Conservation (phyloP, 2,888 invertebrate genomes). For the Dysmachus trigonus region DNA sequence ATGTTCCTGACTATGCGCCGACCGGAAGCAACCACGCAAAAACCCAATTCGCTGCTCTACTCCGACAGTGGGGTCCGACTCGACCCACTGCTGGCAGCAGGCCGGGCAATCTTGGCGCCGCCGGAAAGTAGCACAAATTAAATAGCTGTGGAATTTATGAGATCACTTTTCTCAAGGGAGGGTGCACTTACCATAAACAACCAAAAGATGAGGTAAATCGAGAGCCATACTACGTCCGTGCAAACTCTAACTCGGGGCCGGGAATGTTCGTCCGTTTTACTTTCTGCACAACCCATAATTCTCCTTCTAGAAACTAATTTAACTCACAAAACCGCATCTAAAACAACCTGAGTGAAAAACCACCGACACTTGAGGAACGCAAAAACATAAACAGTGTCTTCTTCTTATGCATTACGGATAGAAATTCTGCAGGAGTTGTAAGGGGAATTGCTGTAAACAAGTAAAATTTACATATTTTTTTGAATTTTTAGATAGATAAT, state of each 20-base stretch:
- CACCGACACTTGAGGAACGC: background rate
- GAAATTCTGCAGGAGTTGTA: background rate
- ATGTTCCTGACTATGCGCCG: background rate
- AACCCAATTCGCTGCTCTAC: background rate
- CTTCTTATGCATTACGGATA: background rate
- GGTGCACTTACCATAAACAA: conserved; percentile 78
- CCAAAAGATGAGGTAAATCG: conserved; percentile 82
- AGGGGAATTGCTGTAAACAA: background rate
- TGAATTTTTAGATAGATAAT: background rate
- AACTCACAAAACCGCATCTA: background rate
- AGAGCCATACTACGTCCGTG: conserved; percentile 84
- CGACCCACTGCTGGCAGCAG: background rate
- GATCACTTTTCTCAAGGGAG: conserved; percentile 11
- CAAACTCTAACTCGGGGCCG: conserved; percentile 76
- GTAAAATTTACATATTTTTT: background rate
- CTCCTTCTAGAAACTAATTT: background rate
- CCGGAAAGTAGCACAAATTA: background rate
- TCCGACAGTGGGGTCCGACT: background rate
- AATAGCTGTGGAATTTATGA: background rate
- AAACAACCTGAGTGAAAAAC: background rate
- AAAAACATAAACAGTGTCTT: conserved; percentile 28
- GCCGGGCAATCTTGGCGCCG: background rate
- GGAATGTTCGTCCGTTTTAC: conserved; percentile 65
- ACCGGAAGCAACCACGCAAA: background rate
- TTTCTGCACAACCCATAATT: conserved; percentile 74